phyloP scores from a whole-genome alignment of 2,113 vertebrate genomes.

The Phrynosoma blainvillii region DNA sequence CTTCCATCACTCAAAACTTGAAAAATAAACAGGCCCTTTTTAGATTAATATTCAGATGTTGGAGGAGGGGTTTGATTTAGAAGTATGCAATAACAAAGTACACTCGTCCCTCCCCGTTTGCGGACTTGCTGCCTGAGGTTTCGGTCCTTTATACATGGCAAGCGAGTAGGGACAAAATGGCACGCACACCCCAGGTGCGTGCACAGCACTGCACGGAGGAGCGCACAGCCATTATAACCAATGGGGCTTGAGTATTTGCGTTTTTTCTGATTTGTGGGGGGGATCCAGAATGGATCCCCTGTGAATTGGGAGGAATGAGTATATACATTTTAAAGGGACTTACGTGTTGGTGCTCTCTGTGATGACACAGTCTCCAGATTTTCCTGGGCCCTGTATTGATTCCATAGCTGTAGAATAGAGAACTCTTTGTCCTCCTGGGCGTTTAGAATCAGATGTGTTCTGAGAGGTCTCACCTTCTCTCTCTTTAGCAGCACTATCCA shows the following conservation, averaged over 20 bases:
- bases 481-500: constrained; percentile 85
- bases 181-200: too few species aligned
- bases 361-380: constrained; percentile 83
- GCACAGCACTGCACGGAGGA: too few species aligned
- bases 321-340: constrained; percentile 66
- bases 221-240: too few species aligned
- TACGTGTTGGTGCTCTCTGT: constrained; percentile 91
- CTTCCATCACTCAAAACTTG: not conserved
- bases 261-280: too few species aligned
- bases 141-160: too few species aligned
- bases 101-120: too few species aligned
- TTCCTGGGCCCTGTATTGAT: constrained; percentile 96
- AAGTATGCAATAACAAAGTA: too few species aligned
- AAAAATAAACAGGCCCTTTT: not conserved
- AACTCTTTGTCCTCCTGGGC: constrained; percentile 89
- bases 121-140: too few species aligned
- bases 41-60: not conserved
- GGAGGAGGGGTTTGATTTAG: not conserved
- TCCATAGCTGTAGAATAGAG: constrained; percentile 98
- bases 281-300: too few species aligned
- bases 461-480: constrained; percentile 82
- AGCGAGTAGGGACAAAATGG: too few species aligned
- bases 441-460: constrained; percentile 81
- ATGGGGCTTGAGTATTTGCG: too few species aligned
- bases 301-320: too few species aligned